A percentile compares a stretch with the other conserved stretches of the same genome.
Evolutionary conservation across 2,797 vertebrate genomes (phyloP).

Genomic region (Gymnoscopelus microlampas): DNA sequence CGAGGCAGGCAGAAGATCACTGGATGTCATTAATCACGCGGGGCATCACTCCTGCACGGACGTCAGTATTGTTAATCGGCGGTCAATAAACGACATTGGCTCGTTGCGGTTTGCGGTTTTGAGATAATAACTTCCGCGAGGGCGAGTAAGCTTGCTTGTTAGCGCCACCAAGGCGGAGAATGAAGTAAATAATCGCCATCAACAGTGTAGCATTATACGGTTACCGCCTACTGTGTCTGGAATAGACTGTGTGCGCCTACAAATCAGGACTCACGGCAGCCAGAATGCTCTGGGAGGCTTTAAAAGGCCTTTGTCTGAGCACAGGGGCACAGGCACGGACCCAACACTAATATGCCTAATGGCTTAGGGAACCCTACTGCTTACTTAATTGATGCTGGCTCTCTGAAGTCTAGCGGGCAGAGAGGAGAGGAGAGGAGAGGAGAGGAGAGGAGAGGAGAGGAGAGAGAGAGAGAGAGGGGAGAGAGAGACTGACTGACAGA

Average conservation of each 20-base stretch:
- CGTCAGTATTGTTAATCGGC: conserved; percentile 51
- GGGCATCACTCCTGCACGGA: conserved; percentile 22
- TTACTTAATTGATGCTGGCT: conserved; percentile 81
- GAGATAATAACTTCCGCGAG: not conserved
- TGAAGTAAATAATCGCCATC: conserved; percentile 13
- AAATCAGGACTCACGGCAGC: conserved; percentile 54
- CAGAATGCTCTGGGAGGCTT: conserved; percentile 54
- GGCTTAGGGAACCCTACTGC: conserved; percentile 78
- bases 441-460: conserved; percentile 31
- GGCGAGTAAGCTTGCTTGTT: not conserved
- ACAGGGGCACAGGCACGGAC: conserved; percentile 62
- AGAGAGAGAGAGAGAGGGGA: conserved; percentile 19
- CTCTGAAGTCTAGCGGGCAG: conserved; percentile 55
- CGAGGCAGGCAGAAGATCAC: conserved; percentile 36
- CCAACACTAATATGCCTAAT: conserved; percentile 78
- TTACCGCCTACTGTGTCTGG: conserved; percentile 27
- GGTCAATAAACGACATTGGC: conserved; percentile 6
- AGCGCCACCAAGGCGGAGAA: conserved; percentile 2
- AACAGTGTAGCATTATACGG: conserved; percentile 22
- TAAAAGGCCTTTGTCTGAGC: conserved; percentile 67
- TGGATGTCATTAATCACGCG: conserved; percentile 64
- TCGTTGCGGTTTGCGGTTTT: conserved; percentile 6
- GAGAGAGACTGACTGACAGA: conserved; percentile 7
- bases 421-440: conserved; percentile 53
- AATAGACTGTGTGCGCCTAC: conserved; percentile 35